Evolutionary conservation across 2,113 vertebrate genomes (phyloP).

Genomic region (Mesoclemmys tuberculata): DNA sequence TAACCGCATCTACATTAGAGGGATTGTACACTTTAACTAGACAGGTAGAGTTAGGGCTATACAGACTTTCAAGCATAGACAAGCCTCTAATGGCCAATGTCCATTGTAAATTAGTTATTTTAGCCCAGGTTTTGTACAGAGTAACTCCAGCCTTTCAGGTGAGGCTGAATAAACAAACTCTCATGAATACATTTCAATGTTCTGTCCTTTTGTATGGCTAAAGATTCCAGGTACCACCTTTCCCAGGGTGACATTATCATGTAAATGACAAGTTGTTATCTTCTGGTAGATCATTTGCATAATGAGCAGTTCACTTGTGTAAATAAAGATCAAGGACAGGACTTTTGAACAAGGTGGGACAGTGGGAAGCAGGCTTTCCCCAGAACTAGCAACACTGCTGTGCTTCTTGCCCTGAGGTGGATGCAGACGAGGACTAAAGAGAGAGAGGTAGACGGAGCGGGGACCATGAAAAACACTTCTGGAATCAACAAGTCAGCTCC

Average conservation of each 20-base stretch:
- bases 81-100: not conserved
- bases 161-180: conserved; percentile 6
- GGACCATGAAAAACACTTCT: not conserved
- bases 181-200: not conserved
- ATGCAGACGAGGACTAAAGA: not conserved
- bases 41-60: not conserved
- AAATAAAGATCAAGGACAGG: not conserved
- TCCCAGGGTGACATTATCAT: not conserved
- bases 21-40: not conserved
- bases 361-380: not conserved
- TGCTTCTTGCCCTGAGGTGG: not conserved
- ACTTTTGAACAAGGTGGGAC: not conserved
- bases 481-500: not conserved
- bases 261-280: fast-evolving
- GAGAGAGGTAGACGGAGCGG: not conserved
- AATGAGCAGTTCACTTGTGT: not conserved
- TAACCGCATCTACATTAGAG: not conserved
- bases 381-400: not conserved
- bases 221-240: not conserved
- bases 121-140: not conserved
- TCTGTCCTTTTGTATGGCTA: not conserved
- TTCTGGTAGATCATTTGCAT: not conserved
- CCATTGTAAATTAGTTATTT: not conserved
- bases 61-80: not conserved
- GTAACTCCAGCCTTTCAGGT: not conserved